Conservation (phyloP, 2,888 invertebrate genomes). For the Anthrax anthrax region DNA sequence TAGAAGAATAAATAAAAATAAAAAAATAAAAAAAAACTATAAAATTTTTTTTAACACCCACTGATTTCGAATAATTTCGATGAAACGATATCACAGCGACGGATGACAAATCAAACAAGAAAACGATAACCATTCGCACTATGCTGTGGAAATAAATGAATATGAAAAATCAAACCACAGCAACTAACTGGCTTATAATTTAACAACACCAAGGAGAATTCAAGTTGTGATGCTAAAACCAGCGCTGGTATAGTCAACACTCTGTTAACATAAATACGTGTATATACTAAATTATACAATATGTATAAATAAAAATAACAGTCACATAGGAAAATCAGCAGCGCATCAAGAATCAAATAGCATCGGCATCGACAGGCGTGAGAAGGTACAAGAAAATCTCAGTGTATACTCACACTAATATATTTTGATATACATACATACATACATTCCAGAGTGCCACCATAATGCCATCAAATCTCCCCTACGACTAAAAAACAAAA, state of each 20-base stretch:
- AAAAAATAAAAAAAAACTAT: no score
- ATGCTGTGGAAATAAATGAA: neutral
- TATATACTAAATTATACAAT: neutral
- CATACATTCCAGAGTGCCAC: neutral
- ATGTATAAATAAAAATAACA: neutral
- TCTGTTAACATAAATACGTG: neutral
- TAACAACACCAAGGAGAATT: neutral
- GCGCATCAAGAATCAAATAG: neutral
- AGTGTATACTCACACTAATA: neutral
- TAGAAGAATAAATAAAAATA: no score
- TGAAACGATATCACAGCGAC: neutral
- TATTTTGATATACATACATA: neutral
- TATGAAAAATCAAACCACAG: neutral
- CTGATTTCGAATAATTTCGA: neutral
- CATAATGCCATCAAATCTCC: neutral
- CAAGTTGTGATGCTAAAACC: neutral
- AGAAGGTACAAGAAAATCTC: neutral
- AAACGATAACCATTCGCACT: neutral
- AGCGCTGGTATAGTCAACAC: neutral
- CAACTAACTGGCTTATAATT: neutral
- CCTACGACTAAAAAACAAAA: neutral
- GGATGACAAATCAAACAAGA: neutral
- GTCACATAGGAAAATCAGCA: neutral
- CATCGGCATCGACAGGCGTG: neutral
- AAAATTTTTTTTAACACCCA: no score